phyloP scores from a whole-genome alignment of 2,113 vertebrate species.

The Zeus faber region DNA sequence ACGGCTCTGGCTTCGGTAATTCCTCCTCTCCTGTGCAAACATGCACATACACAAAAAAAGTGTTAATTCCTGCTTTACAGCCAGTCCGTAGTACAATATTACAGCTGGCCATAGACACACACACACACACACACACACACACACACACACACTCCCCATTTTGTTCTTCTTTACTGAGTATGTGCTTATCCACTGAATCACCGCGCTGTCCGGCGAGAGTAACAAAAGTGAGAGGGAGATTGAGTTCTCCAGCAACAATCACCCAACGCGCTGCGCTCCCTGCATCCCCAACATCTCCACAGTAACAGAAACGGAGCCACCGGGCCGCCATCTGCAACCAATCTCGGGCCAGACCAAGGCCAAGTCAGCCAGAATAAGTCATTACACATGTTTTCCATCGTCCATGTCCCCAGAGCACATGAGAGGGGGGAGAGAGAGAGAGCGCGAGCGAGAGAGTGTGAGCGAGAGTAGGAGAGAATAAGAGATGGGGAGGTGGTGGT shows the following conservation, averaged over 20 bases:
- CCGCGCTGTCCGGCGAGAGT: conserved; percentile 25
- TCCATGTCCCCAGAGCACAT: conserved; percentile 62
- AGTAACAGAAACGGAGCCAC: conserved; percentile 48
- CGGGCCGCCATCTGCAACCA: conserved; percentile 71
- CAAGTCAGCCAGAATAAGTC: conserved; percentile 67
- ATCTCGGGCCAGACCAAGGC: conserved; percentile 59
- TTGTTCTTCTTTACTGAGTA: conserved; percentile 18
- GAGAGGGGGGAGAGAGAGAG: too few relatives aligned
- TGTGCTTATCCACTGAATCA: conserved; percentile 22
- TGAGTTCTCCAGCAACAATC: conserved; percentile 38
- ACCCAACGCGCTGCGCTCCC: conserved; percentile 8
- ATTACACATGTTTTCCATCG: conserved; percentile 77
- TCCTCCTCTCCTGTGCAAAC: conserved; percentile 30
- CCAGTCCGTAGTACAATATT: conserved; percentile 17
- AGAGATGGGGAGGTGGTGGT: conserved; percentile 45
- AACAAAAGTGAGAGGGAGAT: conserved; percentile 25
- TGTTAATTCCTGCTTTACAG: conserved; percentile 11
- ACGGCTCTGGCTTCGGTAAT: conserved; percentile 13
- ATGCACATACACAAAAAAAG: conserved; percentile 5
- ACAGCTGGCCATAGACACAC: not conserved
- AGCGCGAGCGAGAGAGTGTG: too few relatives aligned
- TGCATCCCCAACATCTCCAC: conserved; percentile 45
- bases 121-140: conserved; percentile 10
- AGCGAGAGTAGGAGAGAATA: too few relatives aligned
- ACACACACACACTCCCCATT: too few relatives aligned